These are phyloP conservation scores for Coracias cyanogaster DNA, from an alignment of 2,797 vertebrate genomes.

Conservation along the genomic window DNA sequence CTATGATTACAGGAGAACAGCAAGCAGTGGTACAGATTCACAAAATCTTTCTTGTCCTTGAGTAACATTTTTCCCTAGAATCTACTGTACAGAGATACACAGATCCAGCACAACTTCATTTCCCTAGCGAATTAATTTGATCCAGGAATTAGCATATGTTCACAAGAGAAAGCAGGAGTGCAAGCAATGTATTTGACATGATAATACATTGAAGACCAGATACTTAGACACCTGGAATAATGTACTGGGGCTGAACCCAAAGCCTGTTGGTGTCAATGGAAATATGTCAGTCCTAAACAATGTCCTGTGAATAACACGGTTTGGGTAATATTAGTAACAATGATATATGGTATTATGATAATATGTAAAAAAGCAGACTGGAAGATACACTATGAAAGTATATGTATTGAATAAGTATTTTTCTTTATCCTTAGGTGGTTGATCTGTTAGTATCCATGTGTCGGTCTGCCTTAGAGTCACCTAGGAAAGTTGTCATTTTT, in stretches of 20 bases:
- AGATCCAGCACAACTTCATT: neutral
- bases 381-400: neutral
- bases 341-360: neutral
- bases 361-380: neutral
- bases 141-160: neutral
- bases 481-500: slow-evolving; percentile 89
- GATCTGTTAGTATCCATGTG: slow-evolving; percentile 90
- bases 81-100: neutral
- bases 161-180: neutral
- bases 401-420: neutral
- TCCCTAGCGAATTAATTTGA: neutral
- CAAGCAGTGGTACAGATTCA: neutral
- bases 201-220: neutral
- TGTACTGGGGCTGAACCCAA: neutral
- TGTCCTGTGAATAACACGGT: rapidly evolving
- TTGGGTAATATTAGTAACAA: neutral
- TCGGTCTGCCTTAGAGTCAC: slow-evolving; percentile 88
- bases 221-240: neutral
- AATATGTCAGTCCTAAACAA: neutral
- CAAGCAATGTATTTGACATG: neutral
- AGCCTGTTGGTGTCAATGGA: neutral
- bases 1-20: neutral
- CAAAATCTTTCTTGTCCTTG: neutral
- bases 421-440: slow-evolving; percentile 81
- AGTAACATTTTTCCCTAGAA: neutral